These are phyloP conservation scores for Actinopyga echinites DNA, from an alignment of 53 echinoderm and acorn worm species.

Conservation along the genomic window DNA sequence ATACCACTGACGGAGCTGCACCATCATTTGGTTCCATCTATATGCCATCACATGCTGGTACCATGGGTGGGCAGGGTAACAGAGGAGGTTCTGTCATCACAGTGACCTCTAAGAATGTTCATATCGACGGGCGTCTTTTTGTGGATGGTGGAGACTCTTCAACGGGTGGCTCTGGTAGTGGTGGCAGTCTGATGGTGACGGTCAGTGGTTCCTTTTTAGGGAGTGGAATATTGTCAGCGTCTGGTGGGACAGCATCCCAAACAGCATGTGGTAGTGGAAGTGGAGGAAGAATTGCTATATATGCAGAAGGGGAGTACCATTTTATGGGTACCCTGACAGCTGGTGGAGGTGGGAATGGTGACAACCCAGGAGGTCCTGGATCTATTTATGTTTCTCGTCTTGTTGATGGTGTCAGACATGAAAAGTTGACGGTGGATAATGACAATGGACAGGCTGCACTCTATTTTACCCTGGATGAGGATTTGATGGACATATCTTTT, in stretches of 20 bases:
- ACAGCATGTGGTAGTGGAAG: slow-evolving; percentile 75
- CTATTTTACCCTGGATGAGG: slow-evolving; percentile 81
- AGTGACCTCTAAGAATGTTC: slow-evolving; percentile 55
- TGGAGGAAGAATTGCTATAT: slow-evolving; percentile 81
- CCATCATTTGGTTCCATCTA: slow-evolving; percentile 85
- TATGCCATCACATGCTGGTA: slow-evolving; percentile 53
- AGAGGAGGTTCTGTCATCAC: slow-evolving; percentile 66
- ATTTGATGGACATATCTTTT: slow-evolving; percentile 63
- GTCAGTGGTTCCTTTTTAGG: slow-evolving; percentile 55
- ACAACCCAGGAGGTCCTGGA: slow-evolving; percentile 77
- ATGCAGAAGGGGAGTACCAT: slow-evolving; percentile 43
- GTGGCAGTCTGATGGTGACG: slow-evolving; percentile 71
- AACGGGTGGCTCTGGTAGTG: slow-evolving; percentile 73
- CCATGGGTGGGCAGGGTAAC: slow-evolving; percentile 67
- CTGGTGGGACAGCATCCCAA: slow-evolving; percentile 58
- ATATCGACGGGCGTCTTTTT: slow-evolving; percentile 66
- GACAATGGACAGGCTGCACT: slow-evolving; percentile 63
- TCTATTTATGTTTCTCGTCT: slow-evolving; percentile 66
- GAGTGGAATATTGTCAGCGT: slow-evolving; percentile 66
- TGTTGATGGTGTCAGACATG: slow-evolving; percentile 31
- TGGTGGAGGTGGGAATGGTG: slow-evolving; percentile 60
- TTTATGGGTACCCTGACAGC: slow-evolving; percentile 65
- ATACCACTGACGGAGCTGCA: slow-evolving; percentile 34
- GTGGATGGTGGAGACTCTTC: slow-evolving; percentile 57
- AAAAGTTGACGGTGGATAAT: slow-evolving; percentile 77